Conservation (phyloP, 2,113 vertebrate species). For the Chroicocephalus ridibundus region DNA sequence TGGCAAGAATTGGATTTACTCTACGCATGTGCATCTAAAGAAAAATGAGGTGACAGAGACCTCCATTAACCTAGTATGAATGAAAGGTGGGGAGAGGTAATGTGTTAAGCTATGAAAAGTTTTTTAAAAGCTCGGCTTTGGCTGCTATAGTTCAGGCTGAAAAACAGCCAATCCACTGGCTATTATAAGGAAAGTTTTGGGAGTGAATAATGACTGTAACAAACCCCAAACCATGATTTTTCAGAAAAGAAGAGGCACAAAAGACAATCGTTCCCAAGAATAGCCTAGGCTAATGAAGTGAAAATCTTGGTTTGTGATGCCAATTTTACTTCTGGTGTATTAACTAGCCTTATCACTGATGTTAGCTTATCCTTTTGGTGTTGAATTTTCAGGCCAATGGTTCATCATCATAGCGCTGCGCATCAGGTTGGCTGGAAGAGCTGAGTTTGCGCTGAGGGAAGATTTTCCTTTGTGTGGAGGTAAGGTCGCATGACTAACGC, state of each 20-base stretch:
- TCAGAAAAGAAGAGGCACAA: background rate
- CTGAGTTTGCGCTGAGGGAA: background rate
- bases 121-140: background rate
- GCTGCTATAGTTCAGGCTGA: background rate
- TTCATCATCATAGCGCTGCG: accelerated
- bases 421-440: background rate
- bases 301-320: background rate
- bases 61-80: background rate
- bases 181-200: background rate
- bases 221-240: background rate
- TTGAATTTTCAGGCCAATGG: background rate
- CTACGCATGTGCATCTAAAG: accelerated
- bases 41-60: background rate
- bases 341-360: background rate
- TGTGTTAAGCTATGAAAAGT: background rate
- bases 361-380: background rate
- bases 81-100: background rate
- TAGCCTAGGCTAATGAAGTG: background rate
- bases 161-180: background rate
- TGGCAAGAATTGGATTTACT: background rate
- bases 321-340: background rate
- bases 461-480: background rate
- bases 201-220: background rate
- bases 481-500: background rate
- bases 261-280: background rate